These are phyloP conservation scores for Enteromius anoplus DNA, from an alignment of 2,797 vertebrate genomes.

Conservation along the genomic window DNA sequence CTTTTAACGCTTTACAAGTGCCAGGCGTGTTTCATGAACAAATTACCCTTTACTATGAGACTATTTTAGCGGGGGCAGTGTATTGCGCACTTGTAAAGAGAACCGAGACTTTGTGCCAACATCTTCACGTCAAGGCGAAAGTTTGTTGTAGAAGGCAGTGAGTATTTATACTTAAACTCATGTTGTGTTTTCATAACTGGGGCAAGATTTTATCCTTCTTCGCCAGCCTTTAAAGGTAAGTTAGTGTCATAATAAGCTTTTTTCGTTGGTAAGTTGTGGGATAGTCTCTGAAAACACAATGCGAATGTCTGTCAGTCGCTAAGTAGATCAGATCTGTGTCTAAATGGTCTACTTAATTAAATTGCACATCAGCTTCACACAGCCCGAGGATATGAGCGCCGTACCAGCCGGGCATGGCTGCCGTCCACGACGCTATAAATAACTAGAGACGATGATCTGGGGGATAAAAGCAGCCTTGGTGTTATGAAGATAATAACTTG, in stretches of 20 bases:
- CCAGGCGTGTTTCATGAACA: constrained; percentile 41
- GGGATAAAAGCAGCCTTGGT: constrained; percentile 55
- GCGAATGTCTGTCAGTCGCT: constrained; percentile 1
- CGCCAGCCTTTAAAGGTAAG: constrained; percentile 1
- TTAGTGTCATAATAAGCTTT: not conserved
- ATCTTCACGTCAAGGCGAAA: constrained; percentile 28
- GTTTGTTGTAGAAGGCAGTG: constrained; percentile 27
- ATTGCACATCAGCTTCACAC: constrained; percentile 47
- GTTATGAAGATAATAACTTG: constrained; percentile 59
- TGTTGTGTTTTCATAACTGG: not conserved
- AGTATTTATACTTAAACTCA: not conserved
- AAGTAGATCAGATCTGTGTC: constrained; percentile 36
- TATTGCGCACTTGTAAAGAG: constrained; percentile 35
- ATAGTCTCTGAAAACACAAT: not conserved
- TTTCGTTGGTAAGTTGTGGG: constrained; percentile 1
- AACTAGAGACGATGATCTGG: constrained; percentile 52
- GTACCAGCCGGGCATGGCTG: constrained; percentile 23
- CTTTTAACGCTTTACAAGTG: constrained; percentile 39
- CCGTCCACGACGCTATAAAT: constrained; percentile 42
- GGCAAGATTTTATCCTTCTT: not conserved
- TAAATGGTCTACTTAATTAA: constrained; percentile 52
- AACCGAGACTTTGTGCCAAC: constrained; percentile 45
- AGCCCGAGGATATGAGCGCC: constrained; percentile 32
- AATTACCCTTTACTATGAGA: constrained; percentile 26
- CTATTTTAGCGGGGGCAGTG: not conserved